A percentile compares a stretch with the other conserved stretches of the same genome.
These are phyloP conservation scores for Tanypteryx hageni DNA, from an alignment of 2,888 invertebrate species.

Conservation along the genomic window DNA sequence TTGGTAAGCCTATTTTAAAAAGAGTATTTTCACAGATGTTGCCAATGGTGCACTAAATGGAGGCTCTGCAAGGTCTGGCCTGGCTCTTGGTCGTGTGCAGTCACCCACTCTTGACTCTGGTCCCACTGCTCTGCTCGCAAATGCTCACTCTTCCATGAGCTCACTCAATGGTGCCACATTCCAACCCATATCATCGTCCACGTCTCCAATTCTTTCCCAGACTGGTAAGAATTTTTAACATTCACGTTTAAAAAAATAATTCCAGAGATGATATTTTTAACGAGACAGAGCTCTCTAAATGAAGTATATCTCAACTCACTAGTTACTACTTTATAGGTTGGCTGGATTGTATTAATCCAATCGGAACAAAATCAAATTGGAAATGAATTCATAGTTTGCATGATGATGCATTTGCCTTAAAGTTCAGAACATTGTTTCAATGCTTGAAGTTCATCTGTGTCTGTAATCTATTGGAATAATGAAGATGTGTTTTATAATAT, in stretches of 20 bases:
- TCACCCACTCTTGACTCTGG: conserved; percentile 56
- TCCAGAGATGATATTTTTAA: no score
- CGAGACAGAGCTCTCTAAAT: no score
- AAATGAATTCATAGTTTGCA: no score
- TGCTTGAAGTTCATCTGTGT: no score
- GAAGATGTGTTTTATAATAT: no score
- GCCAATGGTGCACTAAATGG: conserved; percentile 75
- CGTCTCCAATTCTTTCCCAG: conserved; percentile 59
- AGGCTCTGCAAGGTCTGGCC: conserved; percentile 72
- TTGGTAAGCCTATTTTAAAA: background rate
- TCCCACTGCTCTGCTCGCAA: conserved; percentile 61
- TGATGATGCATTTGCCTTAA: no score
- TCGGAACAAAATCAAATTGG: no score
- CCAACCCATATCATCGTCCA: conserved; percentile 58
- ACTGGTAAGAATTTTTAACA: conserved; percentile 17
- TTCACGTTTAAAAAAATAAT: background rate
- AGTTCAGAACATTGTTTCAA: no score
- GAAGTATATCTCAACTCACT: no score
- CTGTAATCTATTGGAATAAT: no score
- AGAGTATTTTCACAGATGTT: conserved; percentile 73
- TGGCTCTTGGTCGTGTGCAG: conserved; percentile 75
- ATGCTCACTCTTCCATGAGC: conserved; percentile 64
- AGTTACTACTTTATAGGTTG: no score
- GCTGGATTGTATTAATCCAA: no score
- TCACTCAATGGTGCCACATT: conserved; percentile 65